Evolutionary conservation across 2,113 vertebrate species (phyloP).

Genomic region (Bubalus kerabau): DNA sequence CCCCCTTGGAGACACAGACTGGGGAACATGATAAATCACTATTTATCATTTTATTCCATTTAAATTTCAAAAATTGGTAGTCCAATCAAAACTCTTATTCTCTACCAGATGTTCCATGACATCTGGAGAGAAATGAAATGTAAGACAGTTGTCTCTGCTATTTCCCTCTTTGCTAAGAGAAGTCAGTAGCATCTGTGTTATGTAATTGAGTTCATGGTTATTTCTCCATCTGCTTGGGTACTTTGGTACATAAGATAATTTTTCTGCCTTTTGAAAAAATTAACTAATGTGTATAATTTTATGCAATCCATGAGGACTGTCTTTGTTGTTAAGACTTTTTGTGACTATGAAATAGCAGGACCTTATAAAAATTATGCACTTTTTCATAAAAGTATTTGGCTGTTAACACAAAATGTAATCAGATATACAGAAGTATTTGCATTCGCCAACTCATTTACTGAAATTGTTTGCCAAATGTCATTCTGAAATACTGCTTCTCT

Average conservation of each 20-base stretch:
- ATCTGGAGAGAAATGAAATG: neutral
- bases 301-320: neutral
- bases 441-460: neutral
- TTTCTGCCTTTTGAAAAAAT: neutral
- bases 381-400: neutral
- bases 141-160: neutral
- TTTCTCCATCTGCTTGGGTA: neutral
- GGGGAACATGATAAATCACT: neutral
- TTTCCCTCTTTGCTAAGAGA: slow-evolving; percentile 41
- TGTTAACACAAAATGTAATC: neutral
- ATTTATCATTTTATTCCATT: neutral
- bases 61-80: neutral
- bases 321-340: neutral
- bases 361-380: neutral
- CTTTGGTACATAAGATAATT: neutral
- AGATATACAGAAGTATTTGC: neutral
- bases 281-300: neutral
- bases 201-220: neutral
- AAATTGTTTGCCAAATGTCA: neutral
- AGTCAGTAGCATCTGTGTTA: neutral
- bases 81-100: neutral
- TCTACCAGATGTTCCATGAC: neutral
- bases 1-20: neutral
- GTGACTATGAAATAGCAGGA: neutral
- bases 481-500: neutral